Evolutionary conservation across 35 echinoderm and acorn worm genomes (phyloP).

Genomic region (Lytechinus variegatus): DNA sequence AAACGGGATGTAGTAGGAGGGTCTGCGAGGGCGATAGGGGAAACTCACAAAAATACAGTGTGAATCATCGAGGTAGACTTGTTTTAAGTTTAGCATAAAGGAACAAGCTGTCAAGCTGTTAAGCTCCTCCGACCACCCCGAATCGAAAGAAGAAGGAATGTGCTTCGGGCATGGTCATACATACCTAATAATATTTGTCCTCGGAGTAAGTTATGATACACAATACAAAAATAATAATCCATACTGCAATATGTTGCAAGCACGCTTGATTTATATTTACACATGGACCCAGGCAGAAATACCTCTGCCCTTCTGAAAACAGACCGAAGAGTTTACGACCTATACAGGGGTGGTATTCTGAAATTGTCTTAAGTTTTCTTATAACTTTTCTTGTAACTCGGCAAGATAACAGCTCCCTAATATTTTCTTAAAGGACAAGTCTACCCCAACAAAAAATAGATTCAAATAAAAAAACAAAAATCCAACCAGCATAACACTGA

Average conservation of each 20-base stretch:
- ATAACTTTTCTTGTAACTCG: too few relatives aligned
- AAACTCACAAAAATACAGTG: background rate
- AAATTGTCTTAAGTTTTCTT: too few relatives aligned
- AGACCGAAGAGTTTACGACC: background rate
- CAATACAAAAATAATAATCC: background rate
- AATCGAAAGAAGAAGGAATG: background rate
- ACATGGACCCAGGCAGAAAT: background rate
- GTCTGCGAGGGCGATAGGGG: background rate
- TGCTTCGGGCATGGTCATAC: background rate
- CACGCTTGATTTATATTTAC: background rate
- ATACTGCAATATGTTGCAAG: background rate
- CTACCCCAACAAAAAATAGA: too few relatives aligned
- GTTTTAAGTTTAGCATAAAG: background rate
- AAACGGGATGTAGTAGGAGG: slow-evolving; percentile 36
- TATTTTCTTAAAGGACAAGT: too few relatives aligned
- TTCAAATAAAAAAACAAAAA: too few relatives aligned
- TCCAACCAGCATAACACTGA: too few relatives aligned
- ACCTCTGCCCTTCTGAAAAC: background rate
- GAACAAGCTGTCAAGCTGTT: slow-evolving; percentile 15
- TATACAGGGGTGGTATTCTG: too few relatives aligned
- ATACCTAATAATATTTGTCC: background rate
- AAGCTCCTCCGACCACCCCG: background rate
- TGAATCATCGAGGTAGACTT: slow-evolving; percentile 34
- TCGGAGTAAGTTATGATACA: background rate
- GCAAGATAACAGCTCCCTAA: too few relatives aligned